A percentile compares a stretch with the other conserved stretches of the same genome.
phyloP scores from a whole-genome alignment of 1,140 invertebrate genomes.

The Trichomalopsis sarcophagae region DNA sequence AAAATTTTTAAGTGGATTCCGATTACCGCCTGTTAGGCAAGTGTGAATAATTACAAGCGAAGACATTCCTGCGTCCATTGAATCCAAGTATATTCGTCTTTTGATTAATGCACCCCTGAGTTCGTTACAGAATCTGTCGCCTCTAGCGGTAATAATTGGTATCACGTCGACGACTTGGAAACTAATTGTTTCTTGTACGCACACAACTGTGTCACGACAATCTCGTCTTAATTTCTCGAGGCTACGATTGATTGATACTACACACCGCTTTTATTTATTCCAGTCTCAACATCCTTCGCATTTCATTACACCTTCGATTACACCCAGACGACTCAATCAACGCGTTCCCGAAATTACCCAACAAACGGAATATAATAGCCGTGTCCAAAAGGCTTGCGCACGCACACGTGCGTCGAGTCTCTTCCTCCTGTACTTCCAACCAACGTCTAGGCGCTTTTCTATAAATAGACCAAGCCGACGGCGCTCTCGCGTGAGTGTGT shows the following conservation, averaged over 20 bases:
- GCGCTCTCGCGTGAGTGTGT: not conserved
- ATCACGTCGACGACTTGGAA: not conserved
- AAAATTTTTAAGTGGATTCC: too few relatives aligned
- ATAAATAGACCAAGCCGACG: not conserved
- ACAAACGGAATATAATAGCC: not conserved
- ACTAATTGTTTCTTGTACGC: constrained; percentile 9
- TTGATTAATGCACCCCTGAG: too few relatives aligned
- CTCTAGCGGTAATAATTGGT: not conserved
- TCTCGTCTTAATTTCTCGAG: not conserved
- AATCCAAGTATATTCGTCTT: too few relatives aligned
- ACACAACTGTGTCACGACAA: not conserved
- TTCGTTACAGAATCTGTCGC: too few relatives aligned
- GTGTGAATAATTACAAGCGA: too few relatives aligned
- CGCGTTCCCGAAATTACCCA: not conserved
- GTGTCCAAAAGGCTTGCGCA: too few relatives aligned
- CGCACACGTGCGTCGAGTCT: too few relatives aligned
- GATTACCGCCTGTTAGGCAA: too few relatives aligned
- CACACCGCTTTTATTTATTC: not conserved
- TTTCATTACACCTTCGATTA: not conserved
- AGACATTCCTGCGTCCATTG: too few relatives aligned
- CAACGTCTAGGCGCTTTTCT: not conserved
- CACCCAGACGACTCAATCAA: not conserved
- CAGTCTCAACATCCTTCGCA: not conserved
- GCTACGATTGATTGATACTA: not conserved
- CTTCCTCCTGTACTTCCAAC: too few relatives aligned